These are phyloP conservation scores for Crotalus helleri DNA, from an alignment of 2,113 vertebrate genomes.

Conservation along the genomic window DNA sequence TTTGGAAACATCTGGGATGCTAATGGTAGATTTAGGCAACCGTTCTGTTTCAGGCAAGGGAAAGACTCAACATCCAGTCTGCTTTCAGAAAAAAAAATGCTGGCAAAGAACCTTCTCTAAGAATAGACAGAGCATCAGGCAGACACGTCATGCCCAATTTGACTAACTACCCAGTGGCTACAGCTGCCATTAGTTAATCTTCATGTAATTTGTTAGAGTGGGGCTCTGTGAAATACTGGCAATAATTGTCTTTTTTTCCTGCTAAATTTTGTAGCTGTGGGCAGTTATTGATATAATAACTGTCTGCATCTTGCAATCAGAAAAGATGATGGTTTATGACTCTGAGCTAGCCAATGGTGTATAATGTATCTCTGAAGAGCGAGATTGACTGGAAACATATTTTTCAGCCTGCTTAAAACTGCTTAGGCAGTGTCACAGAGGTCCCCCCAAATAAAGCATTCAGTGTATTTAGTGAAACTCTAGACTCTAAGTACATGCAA, in stretches of 20 bases:
- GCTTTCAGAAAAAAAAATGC: neutral
- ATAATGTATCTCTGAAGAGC: slow-evolving; percentile 55
- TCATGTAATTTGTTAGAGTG: slow-evolving; percentile 51
- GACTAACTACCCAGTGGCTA: neutral
- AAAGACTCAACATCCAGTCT: neutral
- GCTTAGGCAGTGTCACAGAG: slow-evolving; percentile 51
- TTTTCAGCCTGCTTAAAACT: slow-evolving; percentile 56
- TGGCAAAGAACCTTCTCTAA: slow-evolving; percentile 9
- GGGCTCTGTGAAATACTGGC: slow-evolving; percentile 51
- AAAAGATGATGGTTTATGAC: slow-evolving; percentile 48
- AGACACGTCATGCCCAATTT: slow-evolving; percentile 52
- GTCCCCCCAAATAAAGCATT: slow-evolving; percentile 55
- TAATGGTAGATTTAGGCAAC: slow-evolving; percentile 3
- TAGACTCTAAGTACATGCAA: slow-evolving; percentile 58
- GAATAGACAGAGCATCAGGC: neutral
- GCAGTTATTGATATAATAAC: slow-evolving; percentile 51
- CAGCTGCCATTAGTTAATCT: slow-evolving; percentile 54
- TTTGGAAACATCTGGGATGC: neutral
- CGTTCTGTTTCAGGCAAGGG: rapidly evolving
- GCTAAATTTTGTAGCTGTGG: neutral
- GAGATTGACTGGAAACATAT: slow-evolving; percentile 58
- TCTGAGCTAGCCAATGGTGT: slow-evolving; percentile 52
- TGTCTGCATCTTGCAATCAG: slow-evolving; percentile 35
- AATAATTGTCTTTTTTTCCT: slow-evolving; percentile 39
- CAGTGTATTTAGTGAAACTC: slow-evolving; percentile 57